Conservation (phyloP, 2,888 invertebrate genomes). For the Melanophora roralis region DNA sequence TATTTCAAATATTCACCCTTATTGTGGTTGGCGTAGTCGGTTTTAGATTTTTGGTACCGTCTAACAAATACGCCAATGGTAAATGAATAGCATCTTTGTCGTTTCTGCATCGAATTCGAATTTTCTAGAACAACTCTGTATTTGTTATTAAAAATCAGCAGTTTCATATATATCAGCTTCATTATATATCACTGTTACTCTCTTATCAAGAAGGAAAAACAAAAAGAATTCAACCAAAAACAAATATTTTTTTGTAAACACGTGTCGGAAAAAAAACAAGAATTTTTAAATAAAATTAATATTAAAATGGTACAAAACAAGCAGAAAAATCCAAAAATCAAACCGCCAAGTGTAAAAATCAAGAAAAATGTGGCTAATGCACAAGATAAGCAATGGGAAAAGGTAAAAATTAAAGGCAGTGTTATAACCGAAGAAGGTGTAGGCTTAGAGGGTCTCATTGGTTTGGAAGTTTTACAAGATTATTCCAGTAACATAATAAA, state of each 20-base stretch:
- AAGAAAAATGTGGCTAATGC: constrained; percentile 29
- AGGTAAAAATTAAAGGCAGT: constrained; percentile 81
- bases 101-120: no score
- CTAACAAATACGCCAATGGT: no score
- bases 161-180: neutral
- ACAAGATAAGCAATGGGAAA: constrained; percentile 79
- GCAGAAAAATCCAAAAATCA: constrained; percentile 54
- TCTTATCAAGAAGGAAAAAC: neutral
- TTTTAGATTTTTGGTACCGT: no score
- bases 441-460: constrained; percentile 84
- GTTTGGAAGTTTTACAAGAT: constrained; percentile 86
- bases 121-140: neutral
- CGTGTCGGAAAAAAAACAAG: constrained; percentile 60
- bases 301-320: constrained; percentile 45
- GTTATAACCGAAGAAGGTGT: constrained; percentile 76
- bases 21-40: no score
- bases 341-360: constrained; percentile 33
- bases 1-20: no score
- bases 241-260: constrained; percentile 47
- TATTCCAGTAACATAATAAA: constrained; percentile 79
- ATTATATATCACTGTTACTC: neutral
- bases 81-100: no score
- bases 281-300: neutral
- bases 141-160: neutral
- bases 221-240: constrained; percentile 45